phyloP scores from a whole-genome alignment of 2,888 invertebrate species.

The Elegia similella region DNA sequence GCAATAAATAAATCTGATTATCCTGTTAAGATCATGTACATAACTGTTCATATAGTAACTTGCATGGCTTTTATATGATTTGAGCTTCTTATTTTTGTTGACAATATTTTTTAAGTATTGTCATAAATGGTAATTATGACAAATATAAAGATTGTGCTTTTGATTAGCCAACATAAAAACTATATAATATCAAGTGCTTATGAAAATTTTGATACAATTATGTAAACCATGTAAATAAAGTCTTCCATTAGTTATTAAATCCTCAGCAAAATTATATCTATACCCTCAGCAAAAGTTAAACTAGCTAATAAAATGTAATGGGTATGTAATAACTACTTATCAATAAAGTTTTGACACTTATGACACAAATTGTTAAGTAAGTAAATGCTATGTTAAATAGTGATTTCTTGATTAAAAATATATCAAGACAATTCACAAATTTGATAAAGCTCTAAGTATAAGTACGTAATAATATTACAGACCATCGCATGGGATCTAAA shows the following conservation, averaged over 20 bases:
- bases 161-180: conserved; percentile 5
- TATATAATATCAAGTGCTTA: no score
- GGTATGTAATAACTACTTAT: no score
- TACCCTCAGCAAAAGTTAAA: no score
- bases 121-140: neutral
- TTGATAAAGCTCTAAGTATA: conserved; percentile 39
- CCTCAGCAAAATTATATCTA: no score
- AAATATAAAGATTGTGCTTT: conserved; percentile 44
- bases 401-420: neutral
- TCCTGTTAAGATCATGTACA: neutral
- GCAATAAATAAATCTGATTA: neutral
- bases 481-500: conserved; percentile 79
- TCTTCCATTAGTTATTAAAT: no score
- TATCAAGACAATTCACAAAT: neutral
- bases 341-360: no score
- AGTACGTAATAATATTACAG: conserved; percentile 74
- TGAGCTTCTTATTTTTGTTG: neutral
- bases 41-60: neutral
- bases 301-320: no score
- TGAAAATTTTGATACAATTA: no score
- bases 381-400: no score
- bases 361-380: no score
- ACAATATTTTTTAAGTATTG: neutral
- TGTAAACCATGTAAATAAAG: no score
- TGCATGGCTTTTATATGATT: neutral